Conservation (phyloP, 2,797 vertebrate species). For the Mastacembelus armatus region DNA sequence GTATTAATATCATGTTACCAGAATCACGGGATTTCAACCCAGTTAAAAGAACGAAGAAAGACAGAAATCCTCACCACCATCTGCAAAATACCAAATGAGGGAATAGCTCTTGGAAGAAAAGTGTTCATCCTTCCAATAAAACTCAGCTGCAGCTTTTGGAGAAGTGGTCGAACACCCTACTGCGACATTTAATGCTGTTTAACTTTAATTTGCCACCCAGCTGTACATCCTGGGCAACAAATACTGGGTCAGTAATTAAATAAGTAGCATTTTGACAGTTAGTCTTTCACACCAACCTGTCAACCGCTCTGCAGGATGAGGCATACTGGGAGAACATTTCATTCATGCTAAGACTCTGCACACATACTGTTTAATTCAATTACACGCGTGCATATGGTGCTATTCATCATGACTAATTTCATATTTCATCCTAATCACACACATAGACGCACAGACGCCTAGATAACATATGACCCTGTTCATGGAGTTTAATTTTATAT, state of each 20-base stretch:
- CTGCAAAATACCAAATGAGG: slow-evolving; percentile 6
- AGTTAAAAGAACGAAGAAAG: not conserved
- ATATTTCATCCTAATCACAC: slow-evolving; percentile 68
- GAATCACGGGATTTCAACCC: not conserved
- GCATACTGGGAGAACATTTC: slow-evolving; percentile 41
- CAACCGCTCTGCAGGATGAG: slow-evolving; percentile 8
- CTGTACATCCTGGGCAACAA: slow-evolving; percentile 30
- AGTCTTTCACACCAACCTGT: slow-evolving; percentile 5
- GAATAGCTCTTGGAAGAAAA: not conserved
- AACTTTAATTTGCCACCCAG: slow-evolving; percentile 30
- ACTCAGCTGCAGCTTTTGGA: not conserved
- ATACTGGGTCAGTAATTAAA: slow-evolving; percentile 19
- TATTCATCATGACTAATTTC: slow-evolving; percentile 73
- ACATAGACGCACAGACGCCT: slow-evolving; percentile 21
- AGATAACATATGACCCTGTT: slow-evolving; percentile 61
- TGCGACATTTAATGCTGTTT: slow-evolving; percentile 16
- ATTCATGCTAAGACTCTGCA: slow-evolving; percentile 38
- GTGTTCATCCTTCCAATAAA: not conserved
- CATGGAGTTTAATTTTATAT: slow-evolving; percentile 68
- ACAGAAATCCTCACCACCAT: not conserved
- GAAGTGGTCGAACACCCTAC: not conserved
- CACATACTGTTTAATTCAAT: slow-evolving; percentile 64
- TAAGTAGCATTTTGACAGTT: slow-evolving; percentile 4
- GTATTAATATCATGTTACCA: not conserved
- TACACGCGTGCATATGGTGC: slow-evolving; percentile 53